These are phyloP conservation scores for Sebastes iracundus DNA, from an alignment of 2,797 vertebrate species.

Conservation along the genomic window DNA sequence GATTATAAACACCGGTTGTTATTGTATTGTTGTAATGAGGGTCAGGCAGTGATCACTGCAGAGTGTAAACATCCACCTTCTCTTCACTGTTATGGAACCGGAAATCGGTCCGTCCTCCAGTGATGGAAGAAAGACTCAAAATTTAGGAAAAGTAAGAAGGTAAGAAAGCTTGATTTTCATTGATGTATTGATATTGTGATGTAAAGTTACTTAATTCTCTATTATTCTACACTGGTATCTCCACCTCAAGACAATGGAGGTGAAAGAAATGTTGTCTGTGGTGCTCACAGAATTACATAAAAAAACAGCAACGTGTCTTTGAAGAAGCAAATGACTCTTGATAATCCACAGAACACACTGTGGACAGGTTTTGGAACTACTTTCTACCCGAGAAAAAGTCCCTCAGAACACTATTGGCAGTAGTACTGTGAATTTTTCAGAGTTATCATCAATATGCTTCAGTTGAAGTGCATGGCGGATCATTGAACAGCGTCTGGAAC, in stretches of 20 bases:
- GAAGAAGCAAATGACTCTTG: neutral
- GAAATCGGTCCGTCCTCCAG: neutral
- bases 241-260: too few relatives aligned
- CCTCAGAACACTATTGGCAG: neutral
- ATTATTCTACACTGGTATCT: neutral
- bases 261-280: too few relatives aligned
- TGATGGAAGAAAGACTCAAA: neutral
- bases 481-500: neutral
- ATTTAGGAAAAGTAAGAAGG: too few relatives aligned
- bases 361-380: neutral
- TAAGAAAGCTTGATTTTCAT: neutral
- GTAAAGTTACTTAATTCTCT: too few relatives aligned
- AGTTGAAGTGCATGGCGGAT: neutral
- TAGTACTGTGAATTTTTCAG: neutral
- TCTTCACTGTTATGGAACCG: neutral
- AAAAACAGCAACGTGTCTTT: too few relatives aligned
- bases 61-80: conserved; percentile 23
- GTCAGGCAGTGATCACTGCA: conserved; percentile 7
- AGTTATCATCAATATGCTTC: neutral
- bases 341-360: neutral
- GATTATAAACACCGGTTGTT: conserved; percentile 41
- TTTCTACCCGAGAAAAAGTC: neutral
- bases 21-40: conserved; percentile 11
- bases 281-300: too few relatives aligned
- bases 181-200: too few relatives aligned